phyloP scores from a whole-genome alignment of 2,888 invertebrate species.

The Endomychus coccineus region DNA sequence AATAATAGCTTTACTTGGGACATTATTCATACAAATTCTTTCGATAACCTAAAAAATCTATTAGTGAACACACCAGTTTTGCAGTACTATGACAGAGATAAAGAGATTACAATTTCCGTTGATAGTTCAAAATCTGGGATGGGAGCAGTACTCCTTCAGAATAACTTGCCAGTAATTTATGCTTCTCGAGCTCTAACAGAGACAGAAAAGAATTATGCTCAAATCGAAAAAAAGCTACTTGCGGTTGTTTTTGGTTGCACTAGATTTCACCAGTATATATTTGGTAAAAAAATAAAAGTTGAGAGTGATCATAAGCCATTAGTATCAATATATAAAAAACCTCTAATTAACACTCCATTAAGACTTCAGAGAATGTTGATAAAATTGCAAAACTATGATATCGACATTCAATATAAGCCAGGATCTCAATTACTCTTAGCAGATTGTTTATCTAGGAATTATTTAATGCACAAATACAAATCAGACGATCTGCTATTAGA shows the following conservation, averaged over 20 bases:
- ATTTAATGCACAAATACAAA: conserved; percentile 2
- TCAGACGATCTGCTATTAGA: conserved; percentile 2
- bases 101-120: conserved; percentile 20
- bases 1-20: conserved; percentile 12
- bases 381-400: conserved; percentile 16
- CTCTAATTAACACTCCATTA: conserved; percentile 20
- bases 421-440: conserved; percentile 17
- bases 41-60: conserved; percentile 7
- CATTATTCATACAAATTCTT: conserved; percentile 13
- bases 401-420: conserved; percentile 17
- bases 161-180: conserved; percentile 24
- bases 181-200: conserved; percentile 26
- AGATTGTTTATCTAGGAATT: conserved; percentile 13
- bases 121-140: conserved; percentile 26
- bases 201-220: conserved; percentile 26
- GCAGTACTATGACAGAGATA: conserved; percentile 19
- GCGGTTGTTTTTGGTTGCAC: conserved; percentile 23
- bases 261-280: conserved; percentile 26
- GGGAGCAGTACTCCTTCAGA: conserved; percentile 26
- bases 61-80: conserved; percentile 13
- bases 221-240: conserved; percentile 28
- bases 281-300: conserved; percentile 21
- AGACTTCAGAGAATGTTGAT: conserved; percentile 21
- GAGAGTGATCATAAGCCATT: conserved; percentile 31
- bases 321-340: conserved; percentile 22